These are phyloP conservation scores for Lutraria rhynchaena DNA, from an alignment of 1,140 invertebrate genomes.

Conservation along the genomic window DNA sequence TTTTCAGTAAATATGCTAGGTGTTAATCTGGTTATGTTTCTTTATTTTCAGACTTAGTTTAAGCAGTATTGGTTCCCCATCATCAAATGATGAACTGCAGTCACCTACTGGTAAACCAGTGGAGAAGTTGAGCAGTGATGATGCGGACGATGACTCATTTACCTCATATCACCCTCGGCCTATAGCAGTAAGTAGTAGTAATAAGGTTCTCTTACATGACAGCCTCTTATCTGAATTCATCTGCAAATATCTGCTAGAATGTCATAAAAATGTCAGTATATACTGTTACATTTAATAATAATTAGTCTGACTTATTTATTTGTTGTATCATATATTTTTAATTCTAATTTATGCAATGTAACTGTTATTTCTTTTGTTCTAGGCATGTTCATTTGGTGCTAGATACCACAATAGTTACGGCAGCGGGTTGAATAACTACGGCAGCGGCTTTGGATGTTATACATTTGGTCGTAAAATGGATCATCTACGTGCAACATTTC, in stretches of 20 bases:
- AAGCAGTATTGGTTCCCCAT: constrained; percentile 53
- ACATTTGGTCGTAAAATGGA: constrained; percentile 77
- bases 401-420: constrained; percentile 68
- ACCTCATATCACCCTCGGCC: constrained; percentile 77
- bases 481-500: constrained; percentile 74
- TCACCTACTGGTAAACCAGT: constrained; percentile 30
- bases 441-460: constrained; percentile 68
- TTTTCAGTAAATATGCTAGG: too few species aligned
- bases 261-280: too few species aligned
- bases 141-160: constrained; percentile 69
- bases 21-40: too few species aligned
- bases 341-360: too few species aligned
- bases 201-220: too few species aligned
- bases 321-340: too few species aligned
- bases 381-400: constrained; percentile 80
- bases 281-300: too few species aligned
- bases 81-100: constrained; percentile 44
- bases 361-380: constrained; percentile 54
- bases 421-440: constrained; percentile 62
- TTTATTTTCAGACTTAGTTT: constrained; percentile 58
- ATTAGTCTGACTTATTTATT: too few species aligned
- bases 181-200: constrained; percentile 74
- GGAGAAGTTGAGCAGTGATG: constrained; percentile 57
- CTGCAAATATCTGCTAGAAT: too few species aligned
- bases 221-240: too few species aligned